Percentiles rank a stretch among this genome's conserved stretches.
Evolutionary conservation across 2,113 vertebrate species (phyloP).

Genomic region (Seriola quinqueradiata): DNA sequence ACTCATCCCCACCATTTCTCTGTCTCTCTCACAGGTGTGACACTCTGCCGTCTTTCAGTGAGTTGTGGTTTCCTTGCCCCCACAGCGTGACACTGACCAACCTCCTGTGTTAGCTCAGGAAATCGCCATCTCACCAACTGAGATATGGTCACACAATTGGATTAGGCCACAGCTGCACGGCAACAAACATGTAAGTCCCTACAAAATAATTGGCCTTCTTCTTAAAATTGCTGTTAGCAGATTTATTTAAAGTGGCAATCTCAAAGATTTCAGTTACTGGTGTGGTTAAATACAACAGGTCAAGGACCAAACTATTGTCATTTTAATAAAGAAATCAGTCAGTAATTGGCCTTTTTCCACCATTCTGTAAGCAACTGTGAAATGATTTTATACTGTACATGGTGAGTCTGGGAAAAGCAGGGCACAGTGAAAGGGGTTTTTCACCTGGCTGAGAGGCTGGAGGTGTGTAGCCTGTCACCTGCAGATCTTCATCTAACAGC

Average conservation of each 20-base stretch:
- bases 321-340: too few species aligned
- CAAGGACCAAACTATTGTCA: too few species aligned
- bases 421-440: too few species aligned
- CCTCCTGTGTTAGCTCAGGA: constrained; percentile 38
- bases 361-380: too few species aligned
- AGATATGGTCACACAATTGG: constrained; percentile 69
- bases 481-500: too few species aligned
- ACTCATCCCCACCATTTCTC: background rate
- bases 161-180: constrained; percentile 65
- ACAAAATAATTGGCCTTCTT: background rate
- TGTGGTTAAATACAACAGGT: too few species aligned
- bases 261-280: too few species aligned
- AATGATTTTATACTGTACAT: too few species aligned
- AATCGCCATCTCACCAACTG: constrained; percentile 44
- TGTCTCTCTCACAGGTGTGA: constrained; percentile 54
- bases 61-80: constrained; percentile 58
- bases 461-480: too few species aligned
- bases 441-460: too few species aligned
- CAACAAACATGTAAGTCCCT: constrained; percentile 75
- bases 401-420: too few species aligned
- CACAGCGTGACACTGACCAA: constrained; percentile 12
- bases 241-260: background rate
- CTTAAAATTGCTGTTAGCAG: background rate
- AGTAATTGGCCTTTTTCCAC: too few species aligned
- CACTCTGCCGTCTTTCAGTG: constrained; percentile 24